A percentile compares a stretch with the other conserved stretches of the same genome.
phyloP scores from a whole-genome alignment of 2,113 vertebrate species.

The Apaloderma vittatum region DNA sequence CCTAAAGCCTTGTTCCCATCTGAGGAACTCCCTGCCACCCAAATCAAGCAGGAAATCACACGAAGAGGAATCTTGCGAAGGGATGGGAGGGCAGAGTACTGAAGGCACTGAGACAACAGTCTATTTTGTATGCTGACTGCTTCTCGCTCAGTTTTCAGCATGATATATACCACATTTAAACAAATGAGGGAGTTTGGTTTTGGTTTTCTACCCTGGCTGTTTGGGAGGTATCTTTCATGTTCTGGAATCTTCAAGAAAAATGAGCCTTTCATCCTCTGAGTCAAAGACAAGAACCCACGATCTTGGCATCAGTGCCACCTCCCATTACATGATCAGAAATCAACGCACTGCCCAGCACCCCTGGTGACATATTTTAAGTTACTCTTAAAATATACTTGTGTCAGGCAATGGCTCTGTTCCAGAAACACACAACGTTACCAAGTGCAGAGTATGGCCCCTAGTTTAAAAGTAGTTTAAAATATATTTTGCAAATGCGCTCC shows the following conservation, averaged over 20 bases:
- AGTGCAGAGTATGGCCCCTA: background rate
- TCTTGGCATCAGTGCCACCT: background rate
- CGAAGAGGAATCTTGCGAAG: background rate
- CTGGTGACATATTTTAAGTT: background rate
- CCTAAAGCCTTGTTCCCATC: background rate
- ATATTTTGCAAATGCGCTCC: background rate
- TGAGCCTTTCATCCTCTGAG: background rate
- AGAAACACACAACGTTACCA: background rate
- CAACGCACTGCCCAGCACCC: background rate
- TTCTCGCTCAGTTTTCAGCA: background rate
- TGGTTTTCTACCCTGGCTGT: background rate
- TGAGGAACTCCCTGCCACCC: background rate
- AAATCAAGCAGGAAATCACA: background rate
- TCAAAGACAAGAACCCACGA: background rate
- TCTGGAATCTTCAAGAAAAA: background rate
- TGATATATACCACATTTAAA: background rate
- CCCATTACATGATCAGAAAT: background rate
- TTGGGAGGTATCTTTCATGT: background rate
- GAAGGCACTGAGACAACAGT: background rate
- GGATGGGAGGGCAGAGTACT: background rate
- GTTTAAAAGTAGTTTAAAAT: slow-evolving; percentile 26
- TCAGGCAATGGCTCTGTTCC: slow-evolving; percentile 8
- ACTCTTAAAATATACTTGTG: background rate
- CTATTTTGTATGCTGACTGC: background rate
- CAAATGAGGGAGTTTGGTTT: background rate